Evolutionary conservation across 2,888 invertebrate species (phyloP).

Genomic region (Ectemnius lituratus): DNA sequence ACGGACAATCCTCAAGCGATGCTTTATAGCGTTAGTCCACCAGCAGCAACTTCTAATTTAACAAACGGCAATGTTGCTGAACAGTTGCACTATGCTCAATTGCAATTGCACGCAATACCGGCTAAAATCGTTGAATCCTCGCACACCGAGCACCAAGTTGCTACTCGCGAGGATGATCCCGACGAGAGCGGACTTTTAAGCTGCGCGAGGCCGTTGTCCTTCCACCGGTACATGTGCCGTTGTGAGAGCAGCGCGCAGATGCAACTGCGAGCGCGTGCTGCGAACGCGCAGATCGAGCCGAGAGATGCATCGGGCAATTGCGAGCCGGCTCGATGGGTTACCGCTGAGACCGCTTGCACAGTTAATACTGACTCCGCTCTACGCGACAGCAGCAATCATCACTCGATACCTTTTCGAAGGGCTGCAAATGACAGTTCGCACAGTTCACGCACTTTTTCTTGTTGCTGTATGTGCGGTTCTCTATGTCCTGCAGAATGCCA

Average conservation of each 20-base stretch:
- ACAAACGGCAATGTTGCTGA: conserved; percentile 12
- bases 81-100: neutral
- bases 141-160: neutral
- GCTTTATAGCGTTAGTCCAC: neutral
- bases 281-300: conserved; percentile 29
- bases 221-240: conserved; percentile 75
- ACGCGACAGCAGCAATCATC: conserved; percentile 8
- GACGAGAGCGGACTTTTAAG: conserved; percentile 36
- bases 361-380: conserved; percentile 4
- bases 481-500: conserved; percentile 83
- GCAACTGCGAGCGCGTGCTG: neutral
- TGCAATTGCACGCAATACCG: neutral
- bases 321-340: conserved; percentile 36
- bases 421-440: neutral
- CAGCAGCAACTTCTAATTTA: neutral
- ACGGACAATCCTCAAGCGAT: conserved; percentile 27
- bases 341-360: conserved; percentile 26
- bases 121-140: too few relatives aligned
- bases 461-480: conserved; percentile 83
- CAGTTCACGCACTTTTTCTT: conserved; percentile 60
- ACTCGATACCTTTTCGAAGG: too few relatives aligned
- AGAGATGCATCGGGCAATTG: conserved; percentile 18
- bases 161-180: neutral
- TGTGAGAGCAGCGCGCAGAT: conserved; percentile 52
- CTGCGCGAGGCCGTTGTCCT: conserved; percentile 74